Evolutionary conservation across 2,888 invertebrate species (phyloP), one percentile per base, ranked within the genome.

Genomic region (Entomobrya proxima): DNA sequence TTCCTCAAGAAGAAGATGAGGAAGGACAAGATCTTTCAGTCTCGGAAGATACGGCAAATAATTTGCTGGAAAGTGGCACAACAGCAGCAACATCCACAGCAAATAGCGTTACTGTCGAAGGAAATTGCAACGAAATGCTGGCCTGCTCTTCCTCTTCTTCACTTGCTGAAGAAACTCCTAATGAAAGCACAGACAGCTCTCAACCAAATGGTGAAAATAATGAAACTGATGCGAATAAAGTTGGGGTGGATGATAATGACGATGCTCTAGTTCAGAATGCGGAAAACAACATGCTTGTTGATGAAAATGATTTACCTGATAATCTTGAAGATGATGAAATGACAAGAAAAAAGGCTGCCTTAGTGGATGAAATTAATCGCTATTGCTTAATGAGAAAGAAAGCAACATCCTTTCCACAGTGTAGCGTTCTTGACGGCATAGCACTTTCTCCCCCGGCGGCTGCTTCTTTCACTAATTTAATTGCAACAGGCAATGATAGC

Each of bases 1-100:
- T 82, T 30, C 82, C 82, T n/a, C 82, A 82, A 52, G 82, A 76
- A 32, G 58, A 74, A 15, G 69, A 75, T 21, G 80, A 80, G 30
- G 78, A 74, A 21, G 80, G 55, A 9, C 47, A 74, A 44, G 55
- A 27, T 7, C 18, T 32, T 30, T 37, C 27, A 75, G 18, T 35
- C 13, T 50, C 32, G 35, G 52, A 32, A 9, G 6, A 27, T 24
- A 27, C 37, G n/a, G n/a, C n/a, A 52, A 21, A n/a, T 11, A 69
- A 30, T 35, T 32, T 72, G 32, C 37, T 7, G n/a, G 58, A 2
- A 32, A 21, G 7, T 52, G 37, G 18, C 6, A 64, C 52, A 9
- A 27, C 13, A 44, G 15, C 24, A 21, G 44, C 44, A 32, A 24
- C 47, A 55, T 30, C 24, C 50, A 67, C 69, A 61, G 72, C 64